A percentile compares a stretch with the other conserved stretches of the same genome.
These are phyloP conservation scores for Melanotaenia boesemani DNA, from an alignment of 2,797 vertebrate species.

Conservation along the genomic window DNA sequence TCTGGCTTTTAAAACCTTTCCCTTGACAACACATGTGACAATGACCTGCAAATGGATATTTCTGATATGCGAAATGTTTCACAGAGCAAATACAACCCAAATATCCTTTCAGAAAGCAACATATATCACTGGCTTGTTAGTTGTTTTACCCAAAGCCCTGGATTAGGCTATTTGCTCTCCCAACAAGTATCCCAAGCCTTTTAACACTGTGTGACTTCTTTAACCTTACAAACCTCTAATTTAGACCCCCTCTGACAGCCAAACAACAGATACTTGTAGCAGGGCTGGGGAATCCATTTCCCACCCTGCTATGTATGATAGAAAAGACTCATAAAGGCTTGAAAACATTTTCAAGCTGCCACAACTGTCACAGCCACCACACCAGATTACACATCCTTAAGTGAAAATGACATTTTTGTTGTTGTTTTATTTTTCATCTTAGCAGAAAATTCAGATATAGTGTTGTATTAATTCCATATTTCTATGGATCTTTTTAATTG, in stretches of 20 bases:
- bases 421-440: conserved; percentile 21
- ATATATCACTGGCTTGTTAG: conserved; percentile 11
- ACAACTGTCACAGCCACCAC: conserved; percentile 40
- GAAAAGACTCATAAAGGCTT: conserved; percentile 58
- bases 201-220: conserved; percentile 51
- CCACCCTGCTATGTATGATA: conserved; percentile 42
- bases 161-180: conserved; percentile 40
- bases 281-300: conserved; percentile 56
- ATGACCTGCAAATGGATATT: conserved; percentile 53
- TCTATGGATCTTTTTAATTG: conserved; percentile 51
- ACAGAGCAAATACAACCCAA: conserved; percentile 16
- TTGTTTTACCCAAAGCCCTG: conserved; percentile 29
- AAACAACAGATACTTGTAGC: conserved; percentile 40
- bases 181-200: conserved; percentile 47
- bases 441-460: conserved; percentile 46
- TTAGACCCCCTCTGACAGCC: conserved; percentile 45
- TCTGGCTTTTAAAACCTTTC: conserved; percentile 33
- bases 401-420: conserved; percentile 21
- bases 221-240: conserved; percentile 49
- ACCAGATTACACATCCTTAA: conserved; percentile 12
- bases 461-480: conserved; percentile 18
- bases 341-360: conserved; percentile 39
- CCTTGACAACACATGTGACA: conserved; percentile 35
- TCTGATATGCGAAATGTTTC: conserved; percentile 43
- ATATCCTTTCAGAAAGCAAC: conserved; percentile 35